A percentile compares a stretch with the other conserved stretches of the same genome.
Evolutionary conservation across 2,888 invertebrate genomes (phyloP).

Genomic region (Allolobophora icterica): DNA sequence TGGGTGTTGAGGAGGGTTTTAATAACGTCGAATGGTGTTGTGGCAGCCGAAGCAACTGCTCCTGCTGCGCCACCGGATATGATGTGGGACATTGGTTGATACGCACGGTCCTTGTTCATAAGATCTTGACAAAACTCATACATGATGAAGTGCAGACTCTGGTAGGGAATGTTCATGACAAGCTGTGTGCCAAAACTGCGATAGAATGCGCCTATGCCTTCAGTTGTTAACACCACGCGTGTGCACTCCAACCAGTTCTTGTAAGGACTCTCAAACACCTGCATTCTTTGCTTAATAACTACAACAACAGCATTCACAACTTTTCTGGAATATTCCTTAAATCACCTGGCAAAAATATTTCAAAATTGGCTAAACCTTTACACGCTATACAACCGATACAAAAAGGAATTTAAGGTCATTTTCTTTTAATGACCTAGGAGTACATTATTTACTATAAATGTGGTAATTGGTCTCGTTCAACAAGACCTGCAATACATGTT

Average conservation of each 20-base stretch:
- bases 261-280: constrained; percentile 96
- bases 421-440: too few relatives aligned
- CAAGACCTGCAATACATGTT: too few relatives aligned
- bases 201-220: constrained; percentile 81
- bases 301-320: constrained; percentile 24
- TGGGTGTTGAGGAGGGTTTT: constrained; percentile 94
- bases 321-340: neutral
- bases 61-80: constrained; percentile 82
- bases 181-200: constrained; percentile 76
- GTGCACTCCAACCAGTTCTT: constrained; percentile 84
- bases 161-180: constrained; percentile 97
- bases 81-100: constrained; percentile 89
- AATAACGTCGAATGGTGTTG: constrained; percentile 95
- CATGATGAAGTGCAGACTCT: constrained; percentile 70
- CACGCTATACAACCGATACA: neutral
- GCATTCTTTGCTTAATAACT: constrained; percentile 96
- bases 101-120: constrained; percentile 77
- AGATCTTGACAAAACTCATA: constrained; percentile 63
- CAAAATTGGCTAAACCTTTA: neutral
- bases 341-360: neutral
- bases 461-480: too few relatives aligned
- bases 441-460: too few relatives aligned
- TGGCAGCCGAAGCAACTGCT: constrained; percentile 89
- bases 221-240: constrained; percentile 66
- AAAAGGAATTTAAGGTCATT: too few relatives aligned